Base-by-base conservation (phyloP, 2,888 invertebrate genomes). In the Quadriops clusia region DNA sequence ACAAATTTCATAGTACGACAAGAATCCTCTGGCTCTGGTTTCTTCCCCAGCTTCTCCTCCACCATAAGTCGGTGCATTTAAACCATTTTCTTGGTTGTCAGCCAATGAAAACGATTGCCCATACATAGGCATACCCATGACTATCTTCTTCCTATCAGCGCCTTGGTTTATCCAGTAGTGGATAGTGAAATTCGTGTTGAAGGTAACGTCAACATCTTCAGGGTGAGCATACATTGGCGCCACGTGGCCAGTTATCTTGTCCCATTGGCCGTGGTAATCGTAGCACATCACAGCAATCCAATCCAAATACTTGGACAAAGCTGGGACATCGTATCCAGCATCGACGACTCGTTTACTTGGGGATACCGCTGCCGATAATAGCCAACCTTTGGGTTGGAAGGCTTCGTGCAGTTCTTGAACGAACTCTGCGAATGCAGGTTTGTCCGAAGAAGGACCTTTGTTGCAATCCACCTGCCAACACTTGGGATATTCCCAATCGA, bases 401-500 rank as follows among this genome's bases (percentile, higher is more conserved):
- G 72, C 77, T 4, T 61, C 64, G 7, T 76, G 72, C 2, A 90
- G 58, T 58, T 90, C 89, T 41, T 65, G 68, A 0, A 89, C 79
- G 26, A 87, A 68, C 32, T 65, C 70, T 1, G 79, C 69, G 50
- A 90, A 90, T 1, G 77, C 78, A 51, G 72, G 64, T 50, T 86
- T 90, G 49, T 90, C 90, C 3, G 84, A 77, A 11, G 64, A 66
- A 0, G 81, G 82, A 1, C 89, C 89, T 54, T 80, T 83, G 27
- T 73, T 78, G 48, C 89, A 89, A 47, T 87, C 81, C 1, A 77
- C 77, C 67, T 87, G 87, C 87, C 87, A 87, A 51, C 89, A 90
- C 39, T 78, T 84, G 1, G 91, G 91, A 56, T 89, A 93, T 52
- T 93, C 90, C 91, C 91, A 93, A 53, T 91, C 90, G 15, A 93